Base-by-base conservation (phyloP, 2,113 vertebrate species). In the Corapipo altera region DNA sequence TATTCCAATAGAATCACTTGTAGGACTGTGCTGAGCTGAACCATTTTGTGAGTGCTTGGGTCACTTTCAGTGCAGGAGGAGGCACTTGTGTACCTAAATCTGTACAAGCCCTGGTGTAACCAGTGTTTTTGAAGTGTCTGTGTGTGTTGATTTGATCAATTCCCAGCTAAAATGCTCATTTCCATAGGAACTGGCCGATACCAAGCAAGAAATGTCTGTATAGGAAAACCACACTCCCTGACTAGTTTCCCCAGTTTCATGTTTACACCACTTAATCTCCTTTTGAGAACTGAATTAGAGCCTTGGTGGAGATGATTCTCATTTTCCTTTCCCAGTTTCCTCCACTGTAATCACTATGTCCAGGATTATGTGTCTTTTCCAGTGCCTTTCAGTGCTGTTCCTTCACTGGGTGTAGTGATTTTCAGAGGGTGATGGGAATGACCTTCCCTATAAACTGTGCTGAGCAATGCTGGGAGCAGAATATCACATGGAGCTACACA, bases 1-100 rank as follows among this genome's bases (percentile, higher is more conserved):
- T 71, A 26, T 58, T 74, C 24, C 57, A 41, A 19, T 58, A 19
- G 27, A 46, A 2, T 17, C 39, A 20, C 23, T 7, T 39, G 33
- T 8, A 46, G 65, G 48, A 15, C 70, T 74, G 44, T 67, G 26
- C 74, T 74, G 77, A 69, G 54, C 15, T 15, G 21, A 89, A 3
- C 51, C 10, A 0, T 46, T 6, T 15, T 74, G 2, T n/a, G 1
- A 55, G 7, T 24, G 37, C 28, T 43, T 54, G 11, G 8, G 11
- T 66, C 37, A 20, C 23, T 91, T 70, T 54, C 55, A 46, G 4
- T 28, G 23, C 24, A 69, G 44, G 52, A 80, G 15, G 43, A 83
- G 62, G 44, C 49, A 57, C 24, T n/a, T 21, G 35, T 39, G 26
- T 39, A 49, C 23, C 16, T 61, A 27, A 52, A 85, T 62, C 37